phyloP scores from a whole-genome alignment of 2,113 vertebrate species.

The Hemicordylus capensis region DNA sequence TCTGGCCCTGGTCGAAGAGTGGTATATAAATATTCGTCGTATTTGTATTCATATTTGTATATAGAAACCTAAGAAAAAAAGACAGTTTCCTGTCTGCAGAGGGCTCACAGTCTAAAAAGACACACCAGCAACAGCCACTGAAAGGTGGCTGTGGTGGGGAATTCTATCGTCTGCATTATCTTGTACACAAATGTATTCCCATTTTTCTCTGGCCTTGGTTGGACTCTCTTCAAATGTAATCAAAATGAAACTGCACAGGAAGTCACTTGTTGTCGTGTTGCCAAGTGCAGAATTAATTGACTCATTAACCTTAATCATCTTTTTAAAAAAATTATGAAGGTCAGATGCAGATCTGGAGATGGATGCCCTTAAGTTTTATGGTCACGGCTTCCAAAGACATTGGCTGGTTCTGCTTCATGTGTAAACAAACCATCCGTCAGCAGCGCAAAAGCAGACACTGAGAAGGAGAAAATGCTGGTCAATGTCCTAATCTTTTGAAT shows the following conservation, averaged over 20 bases:
- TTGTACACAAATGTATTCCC: background rate
- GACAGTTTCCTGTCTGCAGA: too few relatives aligned
- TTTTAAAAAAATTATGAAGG: conserved; percentile 40
- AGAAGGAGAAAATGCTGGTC: background rate
- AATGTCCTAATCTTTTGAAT: background rate
- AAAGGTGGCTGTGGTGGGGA: too few relatives aligned
- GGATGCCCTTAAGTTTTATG: conserved; percentile 1
- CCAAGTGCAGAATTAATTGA: conserved; percentile 46
- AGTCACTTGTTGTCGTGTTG: background rate
- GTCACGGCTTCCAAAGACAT: background rate
- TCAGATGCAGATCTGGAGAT: conserved; percentile 29
- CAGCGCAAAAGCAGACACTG: background rate
- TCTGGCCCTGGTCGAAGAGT: too few relatives aligned
- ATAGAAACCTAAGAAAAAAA: too few relatives aligned
- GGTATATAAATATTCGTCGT: too few relatives aligned
- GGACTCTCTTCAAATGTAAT: background rate
- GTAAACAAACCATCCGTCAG: conserved; percentile 20
- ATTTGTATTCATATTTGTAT: too few relatives aligned
- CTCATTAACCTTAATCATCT: conserved; percentile 51
- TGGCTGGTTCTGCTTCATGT: conserved; percentile 3
- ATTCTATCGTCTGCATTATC: too few relatives aligned
- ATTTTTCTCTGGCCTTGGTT: background rate
- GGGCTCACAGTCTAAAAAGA: too few relatives aligned
- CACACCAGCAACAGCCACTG: too few relatives aligned
- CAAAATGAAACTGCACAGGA: conserved; percentile 8